Conservation (phyloP, 1,140 invertebrate species). For the Latrodectus geometricus region DNA sequence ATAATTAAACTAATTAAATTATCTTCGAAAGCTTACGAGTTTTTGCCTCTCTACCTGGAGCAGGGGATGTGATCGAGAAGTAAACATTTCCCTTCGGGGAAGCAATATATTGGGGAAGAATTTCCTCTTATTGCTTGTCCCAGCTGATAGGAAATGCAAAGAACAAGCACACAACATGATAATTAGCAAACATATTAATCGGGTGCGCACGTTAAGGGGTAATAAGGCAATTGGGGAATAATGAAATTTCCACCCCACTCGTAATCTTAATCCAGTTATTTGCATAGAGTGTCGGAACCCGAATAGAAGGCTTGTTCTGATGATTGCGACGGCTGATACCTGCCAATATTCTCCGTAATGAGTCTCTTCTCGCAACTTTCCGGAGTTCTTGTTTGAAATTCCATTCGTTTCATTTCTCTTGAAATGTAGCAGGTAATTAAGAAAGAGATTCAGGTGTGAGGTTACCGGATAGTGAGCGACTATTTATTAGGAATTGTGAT, state of each 20-base stretch:
- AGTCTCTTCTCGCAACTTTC: too few relatives aligned
- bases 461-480: too few relatives aligned
- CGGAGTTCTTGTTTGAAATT: too few relatives aligned
- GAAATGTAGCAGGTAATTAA: too few relatives aligned
- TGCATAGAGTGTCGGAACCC: constrained; percentile 25
- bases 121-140: neutral
- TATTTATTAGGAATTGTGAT: too few relatives aligned
- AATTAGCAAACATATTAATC: constrained; percentile 56
- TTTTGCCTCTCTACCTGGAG: constrained; percentile 16
- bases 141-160: constrained; percentile 20
- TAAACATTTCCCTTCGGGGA: constrained; percentile 7
- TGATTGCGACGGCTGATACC: constrained; percentile 13
- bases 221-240: constrained; percentile 51
- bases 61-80: neutral
- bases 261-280: constrained; percentile 46
- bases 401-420: too few relatives aligned
- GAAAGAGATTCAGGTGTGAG: too few relatives aligned
- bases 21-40: neutral
- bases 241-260: constrained; percentile 45
- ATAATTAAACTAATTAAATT: constrained; percentile 30
- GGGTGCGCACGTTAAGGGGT: constrained; percentile 43
- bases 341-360: neutral
- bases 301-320: constrained; percentile 14
- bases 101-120: neutral
- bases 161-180: constrained; percentile 34